Base-by-base conservation (phyloP, 2,888 invertebrate species). In the Dynastes grantii region DNA sequence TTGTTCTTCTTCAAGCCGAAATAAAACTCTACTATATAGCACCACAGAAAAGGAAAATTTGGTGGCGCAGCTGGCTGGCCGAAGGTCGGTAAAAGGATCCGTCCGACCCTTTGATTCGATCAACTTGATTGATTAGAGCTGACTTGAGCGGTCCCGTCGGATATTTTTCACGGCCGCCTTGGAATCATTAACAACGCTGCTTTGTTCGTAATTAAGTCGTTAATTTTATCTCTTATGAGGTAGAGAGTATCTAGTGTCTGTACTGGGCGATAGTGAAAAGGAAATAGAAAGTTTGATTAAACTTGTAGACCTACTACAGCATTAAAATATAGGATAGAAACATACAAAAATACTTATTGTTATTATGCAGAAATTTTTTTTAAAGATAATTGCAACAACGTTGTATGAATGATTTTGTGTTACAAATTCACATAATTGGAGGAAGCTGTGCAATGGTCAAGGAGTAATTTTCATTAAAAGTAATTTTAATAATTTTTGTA, bases 21-120 rank as follows among this genome's bases (percentile, higher is more conserved):
- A 45, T 45, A 45, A 45, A 8, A 32, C 32, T 11, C n/a, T 16
- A 32, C 64, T n/a, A 37, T 13, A 32, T 6, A 32, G 29, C 16
- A n/a, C 22, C 65, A 22, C 11, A n/a, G 22, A 16, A 65, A 65
- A 4, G 37, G 9, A 37, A 40, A n/a, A 65, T 37, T 37, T 37
- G 40, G 5, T 13, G 37, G 9, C 40, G 16, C 37, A 40, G 8
- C 32, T 37, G 65, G 16, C 32, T 37, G 40, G 8, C n/a, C 65
- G 65, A 37, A 3, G 65, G 40, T 16, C 40, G 65, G 45, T 11
- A 45, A 45, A 45, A 40, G 40, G 65, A 65, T 32, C 40, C 65
- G 37, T 65, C 65, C 29, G 65, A 65, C n/a, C 65, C 65, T 65
- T 65, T 65, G 65, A 65, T 65, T 45, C 45, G 65, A 65, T 65